Conservation (phyloP, 2,888 invertebrate species). For the Teleogryllus oceanicus region DNA sequence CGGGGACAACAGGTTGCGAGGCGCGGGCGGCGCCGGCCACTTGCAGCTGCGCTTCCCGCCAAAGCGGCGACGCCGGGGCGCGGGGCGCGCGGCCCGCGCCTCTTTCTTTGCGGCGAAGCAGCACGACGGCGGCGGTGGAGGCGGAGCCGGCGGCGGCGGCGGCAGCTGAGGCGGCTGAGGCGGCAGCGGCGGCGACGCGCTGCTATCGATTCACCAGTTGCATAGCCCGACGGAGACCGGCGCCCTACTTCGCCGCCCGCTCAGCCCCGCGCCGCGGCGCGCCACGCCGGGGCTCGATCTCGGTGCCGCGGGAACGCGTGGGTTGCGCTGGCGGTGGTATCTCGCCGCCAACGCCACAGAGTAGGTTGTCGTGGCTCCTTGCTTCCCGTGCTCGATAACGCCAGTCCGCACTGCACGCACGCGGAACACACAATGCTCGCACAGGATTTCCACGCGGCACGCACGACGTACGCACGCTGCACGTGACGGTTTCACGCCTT, state of each 20-base stretch:
- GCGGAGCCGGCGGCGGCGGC: too few relatives aligned
- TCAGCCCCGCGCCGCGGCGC: background rate
- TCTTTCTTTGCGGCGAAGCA: background rate
- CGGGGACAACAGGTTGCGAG: too few relatives aligned
- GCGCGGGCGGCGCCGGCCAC: background rate
- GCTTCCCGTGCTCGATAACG: too few relatives aligned
- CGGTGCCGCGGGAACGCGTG: background rate
- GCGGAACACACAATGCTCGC: background rate
- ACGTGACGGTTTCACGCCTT: background rate
- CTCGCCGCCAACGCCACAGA: too few relatives aligned
- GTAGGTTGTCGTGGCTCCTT: too few relatives aligned
- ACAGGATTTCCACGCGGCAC: background rate
- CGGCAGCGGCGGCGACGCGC: background rate
- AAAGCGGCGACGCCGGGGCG: background rate
- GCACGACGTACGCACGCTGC: background rate
- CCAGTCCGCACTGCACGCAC: too few relatives aligned
- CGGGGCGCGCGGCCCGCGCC: background rate
- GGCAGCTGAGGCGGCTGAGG: too few relatives aligned
- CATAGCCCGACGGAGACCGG: background rate
- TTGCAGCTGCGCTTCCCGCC: background rate
- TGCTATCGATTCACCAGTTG: constrained; percentile 11
- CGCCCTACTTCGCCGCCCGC: background rate
- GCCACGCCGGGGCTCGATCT: background rate
- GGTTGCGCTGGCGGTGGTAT: background rate
- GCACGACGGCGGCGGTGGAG: background rate